phyloP scores from a whole-genome alignment of 2,888 invertebrate genomes.

The Hypena proboscidalis region DNA sequence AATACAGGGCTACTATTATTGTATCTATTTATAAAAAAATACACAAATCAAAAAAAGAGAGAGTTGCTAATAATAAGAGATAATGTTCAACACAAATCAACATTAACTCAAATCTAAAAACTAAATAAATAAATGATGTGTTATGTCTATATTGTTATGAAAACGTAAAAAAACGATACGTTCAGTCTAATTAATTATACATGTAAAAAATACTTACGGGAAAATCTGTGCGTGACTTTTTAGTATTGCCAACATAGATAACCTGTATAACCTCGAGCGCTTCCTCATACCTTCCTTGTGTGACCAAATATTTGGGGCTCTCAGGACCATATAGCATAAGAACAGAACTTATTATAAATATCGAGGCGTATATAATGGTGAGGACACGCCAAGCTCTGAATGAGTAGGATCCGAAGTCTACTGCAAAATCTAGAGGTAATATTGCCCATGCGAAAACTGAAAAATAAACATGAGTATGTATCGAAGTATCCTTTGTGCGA shows the following conservation, averaged over 20 bases:
- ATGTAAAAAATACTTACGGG: conserved; percentile 80
- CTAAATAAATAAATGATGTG: too few species aligned
- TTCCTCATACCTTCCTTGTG: conserved; percentile 86
- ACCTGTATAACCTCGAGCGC: conserved; percentile 86
- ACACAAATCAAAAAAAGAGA: too few species aligned
- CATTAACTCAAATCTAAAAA: too few species aligned
- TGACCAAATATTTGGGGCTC: conserved; percentile 91
- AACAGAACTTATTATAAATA: conserved; percentile 85
- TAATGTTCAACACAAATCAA: too few species aligned
- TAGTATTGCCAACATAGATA: conserved; percentile 83
- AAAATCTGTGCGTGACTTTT: conserved; percentile 69
- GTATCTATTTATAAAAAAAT: too few species aligned
- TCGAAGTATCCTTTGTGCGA: too few species aligned
- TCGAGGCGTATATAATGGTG: conserved; percentile 85
- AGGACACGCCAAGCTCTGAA: conserved; percentile 91
- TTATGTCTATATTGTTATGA: too few species aligned
- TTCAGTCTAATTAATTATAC: too few species aligned
- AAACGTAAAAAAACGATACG: too few species aligned
- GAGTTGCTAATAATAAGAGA: too few species aligned
- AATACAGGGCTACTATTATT: too few species aligned
- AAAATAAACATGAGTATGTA: conserved; percentile 40
- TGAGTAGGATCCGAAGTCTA: conserved; percentile 76
- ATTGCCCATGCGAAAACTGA: conserved; percentile 88
- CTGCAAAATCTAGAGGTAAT: conserved; percentile 84
- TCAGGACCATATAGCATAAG: conserved; percentile 87